Evolutionary conservation across 2,888 invertebrate genomes (phyloP).

Genomic region (Drosophila suboccidentalis): DNA sequence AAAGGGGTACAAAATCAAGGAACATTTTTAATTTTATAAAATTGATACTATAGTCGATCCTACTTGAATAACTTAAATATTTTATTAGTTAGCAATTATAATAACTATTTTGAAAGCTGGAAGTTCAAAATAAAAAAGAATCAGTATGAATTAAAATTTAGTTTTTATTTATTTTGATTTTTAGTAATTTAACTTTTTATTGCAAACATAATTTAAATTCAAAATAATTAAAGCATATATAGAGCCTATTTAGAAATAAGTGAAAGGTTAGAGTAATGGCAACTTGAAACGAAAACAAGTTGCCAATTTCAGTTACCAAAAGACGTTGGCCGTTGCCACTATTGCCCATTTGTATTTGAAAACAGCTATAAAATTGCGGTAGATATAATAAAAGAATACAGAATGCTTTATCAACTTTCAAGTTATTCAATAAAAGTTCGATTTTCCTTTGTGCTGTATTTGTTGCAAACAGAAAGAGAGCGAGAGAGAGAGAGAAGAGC

Average conservation of each 20-base stretch:
- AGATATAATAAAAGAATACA: constrained; percentile 16
- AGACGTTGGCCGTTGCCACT: constrained; percentile 14
- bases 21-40: too few relatives aligned
- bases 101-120: too few relatives aligned
- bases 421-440: constrained; percentile 74
- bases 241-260: not conserved
- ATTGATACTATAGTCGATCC: too few relatives aligned
- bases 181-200: too few relatives aligned
- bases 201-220: not conserved
- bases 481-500: constrained; percentile 11
- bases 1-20: too few relatives aligned
- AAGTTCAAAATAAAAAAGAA: too few relatives aligned
- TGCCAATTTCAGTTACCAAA: constrained; percentile 10
- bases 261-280: not conserved
- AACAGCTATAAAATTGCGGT: constrained; percentile 26
- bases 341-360: constrained; percentile 5
- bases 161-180: too few relatives aligned
- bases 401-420: constrained; percentile 57
- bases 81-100: too few relatives aligned
- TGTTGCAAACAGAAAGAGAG: not conserved
- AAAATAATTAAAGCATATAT: not conserved
- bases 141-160: too few relatives aligned
- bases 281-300: constrained; percentile 5
- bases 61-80: not conserved
- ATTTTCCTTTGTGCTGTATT: constrained; percentile 43